Evolutionary conservation across 2,113 vertebrate genomes (phyloP).

Genomic region (Corythaixoides concolor): DNA sequence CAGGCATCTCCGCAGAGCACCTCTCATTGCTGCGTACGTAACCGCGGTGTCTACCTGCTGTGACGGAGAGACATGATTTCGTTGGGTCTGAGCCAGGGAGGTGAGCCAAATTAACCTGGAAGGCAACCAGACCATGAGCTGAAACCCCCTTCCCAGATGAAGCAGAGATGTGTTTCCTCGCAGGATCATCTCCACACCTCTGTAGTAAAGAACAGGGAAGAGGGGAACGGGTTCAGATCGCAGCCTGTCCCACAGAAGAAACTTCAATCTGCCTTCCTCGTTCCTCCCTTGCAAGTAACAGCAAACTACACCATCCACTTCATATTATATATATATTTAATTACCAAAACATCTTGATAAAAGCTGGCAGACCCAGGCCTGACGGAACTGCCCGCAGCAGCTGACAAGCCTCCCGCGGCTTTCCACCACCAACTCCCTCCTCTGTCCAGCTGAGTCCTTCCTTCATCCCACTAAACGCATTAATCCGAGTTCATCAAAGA

Average conservation of each 20-base stretch:
- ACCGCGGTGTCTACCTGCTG: background rate
- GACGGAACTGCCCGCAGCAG: background rate
- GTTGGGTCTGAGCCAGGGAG: background rate
- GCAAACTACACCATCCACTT: background rate
- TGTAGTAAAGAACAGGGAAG: background rate
- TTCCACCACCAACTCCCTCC: background rate
- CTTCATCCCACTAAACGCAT: background rate
- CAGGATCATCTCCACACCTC: background rate
- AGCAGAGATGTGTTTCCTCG: background rate
- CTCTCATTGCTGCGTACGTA: rapidly evolving
- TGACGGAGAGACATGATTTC: background rate
- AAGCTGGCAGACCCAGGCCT: background rate
- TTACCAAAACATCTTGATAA: no score
- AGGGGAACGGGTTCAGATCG: background rate
- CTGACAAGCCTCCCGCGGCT: background rate
- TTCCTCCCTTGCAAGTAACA: background rate
- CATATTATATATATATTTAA: no score
- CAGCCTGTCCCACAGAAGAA: background rate
- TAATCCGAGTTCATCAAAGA: background rate
- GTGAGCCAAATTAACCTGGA: background rate
- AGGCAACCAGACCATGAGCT: background rate
- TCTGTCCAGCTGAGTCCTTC: background rate
- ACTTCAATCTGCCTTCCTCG: background rate
- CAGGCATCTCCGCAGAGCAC: background rate
- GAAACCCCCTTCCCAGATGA: background rate